Evolutionary conservation across 2,888 invertebrate genomes (phyloP).

Genomic region (Aphelenchoides bicaudatus): DNA sequence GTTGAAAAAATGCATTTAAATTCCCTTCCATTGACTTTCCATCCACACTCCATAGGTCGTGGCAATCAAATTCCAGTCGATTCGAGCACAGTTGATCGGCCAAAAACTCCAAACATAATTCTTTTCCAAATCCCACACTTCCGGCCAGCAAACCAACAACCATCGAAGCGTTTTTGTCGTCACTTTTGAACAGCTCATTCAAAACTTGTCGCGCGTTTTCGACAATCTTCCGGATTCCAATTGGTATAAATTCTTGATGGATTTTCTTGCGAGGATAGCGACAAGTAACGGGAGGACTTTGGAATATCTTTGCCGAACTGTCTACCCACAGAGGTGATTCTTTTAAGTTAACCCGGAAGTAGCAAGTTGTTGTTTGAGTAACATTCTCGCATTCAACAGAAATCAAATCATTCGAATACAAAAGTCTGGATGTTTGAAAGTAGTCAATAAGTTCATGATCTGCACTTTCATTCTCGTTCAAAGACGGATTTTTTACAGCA

Average conservation of each 20-base stretch:
- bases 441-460: background rate
- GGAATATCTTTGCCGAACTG: background rate
- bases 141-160: conserved; percentile 27
- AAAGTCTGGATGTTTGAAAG: conserved; percentile 23
- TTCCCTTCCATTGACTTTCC: conserved; percentile 31
- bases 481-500: background rate
- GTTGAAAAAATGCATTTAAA: conserved; percentile 35
- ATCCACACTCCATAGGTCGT: conserved; percentile 43
- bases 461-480: background rate
- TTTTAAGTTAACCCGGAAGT: conserved; percentile 9
- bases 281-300: background rate
- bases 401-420: conserved; percentile 39
- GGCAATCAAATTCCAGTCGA: conserved; percentile 38
- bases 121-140: conserved; percentile 38
- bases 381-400: background rate
- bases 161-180: background rate
- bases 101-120: conserved; percentile 30
- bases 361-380: background rate
- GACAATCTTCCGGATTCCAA: background rate
- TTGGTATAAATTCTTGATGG: background rate
- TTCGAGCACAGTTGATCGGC: conserved; percentile 36
- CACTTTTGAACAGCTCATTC: background rate
- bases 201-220: background rate
- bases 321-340: conserved; percentile 4
- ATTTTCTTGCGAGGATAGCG: background rate